Base-by-base conservation (phyloP, 2,888 invertebrate genomes). In the Serrognathus titanus region DNA sequence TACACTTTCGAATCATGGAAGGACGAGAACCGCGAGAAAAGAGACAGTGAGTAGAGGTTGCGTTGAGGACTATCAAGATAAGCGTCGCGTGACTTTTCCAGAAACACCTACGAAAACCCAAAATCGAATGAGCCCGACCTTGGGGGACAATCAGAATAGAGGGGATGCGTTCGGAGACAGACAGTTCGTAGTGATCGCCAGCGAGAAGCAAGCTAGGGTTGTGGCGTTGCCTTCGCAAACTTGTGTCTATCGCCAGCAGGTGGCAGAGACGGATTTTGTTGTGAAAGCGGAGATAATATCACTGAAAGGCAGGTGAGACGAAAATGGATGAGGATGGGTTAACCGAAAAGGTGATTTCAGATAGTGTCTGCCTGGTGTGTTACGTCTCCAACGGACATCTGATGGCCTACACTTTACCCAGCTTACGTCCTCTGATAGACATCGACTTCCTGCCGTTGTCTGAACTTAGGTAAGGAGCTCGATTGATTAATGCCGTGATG, bases 371-470 rank as follows among this genome's bases (percentile, higher is more conserved):
- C 79, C 84, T 97, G 74, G 89, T 93, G 68, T 93, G 92, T 80
- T 97, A 97, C 83, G 83, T 94, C 72, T 95, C 96, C 62, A 96
- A 91, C 79, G 97, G 97, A 54, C 94, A 94, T 80, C 82, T 99
- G 73, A 85, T 89, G 74, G 92, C 94, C 62, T 94, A 94, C 83
- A 96, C 94, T 81, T 84, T 99, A 78, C 99, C 99, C 60, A 96
- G 96, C 76, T 85, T 99, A 71, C 88, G 94, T 79, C 90, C 90
- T 69, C 85, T 99, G 64, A 85, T 96, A 72, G 93, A 97, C 79
- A 88, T 93, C 62, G 94, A 96, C 80, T 96, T 97, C 82, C 85
- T 97, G 72, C 96, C 97, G 61, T 85, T 94, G 66, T 88, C 92
- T 65, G 95, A 97, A 80, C 87, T 96, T 80, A 95, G 94, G 94